Conservation (phyloP, 2,888 invertebrate species). For the Eupithecia exiguata region DNA sequence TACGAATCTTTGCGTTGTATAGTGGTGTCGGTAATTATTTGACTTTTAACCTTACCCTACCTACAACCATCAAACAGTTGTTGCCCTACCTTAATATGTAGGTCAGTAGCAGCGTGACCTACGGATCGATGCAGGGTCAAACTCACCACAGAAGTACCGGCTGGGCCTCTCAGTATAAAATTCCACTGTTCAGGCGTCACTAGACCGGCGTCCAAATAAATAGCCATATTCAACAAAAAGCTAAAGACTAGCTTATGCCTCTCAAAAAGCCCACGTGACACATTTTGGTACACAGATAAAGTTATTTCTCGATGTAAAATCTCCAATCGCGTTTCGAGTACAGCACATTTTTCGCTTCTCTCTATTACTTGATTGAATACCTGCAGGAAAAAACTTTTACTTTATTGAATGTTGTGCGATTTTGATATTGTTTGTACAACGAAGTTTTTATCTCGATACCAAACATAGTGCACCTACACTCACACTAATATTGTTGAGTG, state of each 20-base stretch:
- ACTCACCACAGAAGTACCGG: constrained; percentile 80
- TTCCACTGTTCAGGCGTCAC: constrained; percentile 88
- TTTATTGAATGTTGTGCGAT: background rate
- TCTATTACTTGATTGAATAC: constrained; percentile 93
- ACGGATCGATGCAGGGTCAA: background rate
- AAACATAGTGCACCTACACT: background rate
- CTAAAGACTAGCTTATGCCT: constrained; percentile 95
- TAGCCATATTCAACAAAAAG: constrained; percentile 91
- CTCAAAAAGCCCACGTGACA: constrained; percentile 95
- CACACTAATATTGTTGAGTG: too few species aligned
- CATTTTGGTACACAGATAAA: constrained; percentile 91
- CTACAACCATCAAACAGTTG: background rate
- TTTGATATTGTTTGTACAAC: background rate
- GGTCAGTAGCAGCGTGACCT: background rate
- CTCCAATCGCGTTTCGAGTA: constrained; percentile 87
- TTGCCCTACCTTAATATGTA: background rate
- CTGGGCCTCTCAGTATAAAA: constrained; percentile 90
- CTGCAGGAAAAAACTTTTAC: constrained; percentile 62
- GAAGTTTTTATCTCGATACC: background rate
- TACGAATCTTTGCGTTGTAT: background rate
- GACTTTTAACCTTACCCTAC: background rate
- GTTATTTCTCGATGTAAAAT: constrained; percentile 91
- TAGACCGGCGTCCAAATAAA: constrained; percentile 86
- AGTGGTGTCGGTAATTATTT: background rate
- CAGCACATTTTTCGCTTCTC: constrained; percentile 86